Conservation (phyloP, 1,140 invertebrate genomes). For the Hormaphis cornu region DNA sequence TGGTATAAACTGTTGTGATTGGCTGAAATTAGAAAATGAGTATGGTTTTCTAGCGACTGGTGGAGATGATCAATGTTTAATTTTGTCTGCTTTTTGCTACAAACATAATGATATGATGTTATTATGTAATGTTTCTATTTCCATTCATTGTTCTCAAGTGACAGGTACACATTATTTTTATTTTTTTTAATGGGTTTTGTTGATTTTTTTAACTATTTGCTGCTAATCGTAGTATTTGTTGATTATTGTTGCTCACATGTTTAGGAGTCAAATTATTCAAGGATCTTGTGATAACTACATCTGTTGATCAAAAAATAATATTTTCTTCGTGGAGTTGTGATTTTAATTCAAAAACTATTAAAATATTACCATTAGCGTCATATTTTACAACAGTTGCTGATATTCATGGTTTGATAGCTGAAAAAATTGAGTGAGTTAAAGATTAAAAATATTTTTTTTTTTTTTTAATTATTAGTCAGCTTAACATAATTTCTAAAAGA, state of each 20-base stretch:
- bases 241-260: background rate
- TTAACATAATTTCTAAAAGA: background rate
- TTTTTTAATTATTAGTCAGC: no score
- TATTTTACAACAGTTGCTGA: constrained; percentile 29
- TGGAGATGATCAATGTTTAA: constrained; percentile 31
- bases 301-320: constrained; percentile 28
- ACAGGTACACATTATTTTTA: constrained; percentile 24
- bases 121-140: background rate
- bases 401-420: constrained; percentile 15
- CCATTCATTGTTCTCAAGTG: constrained; percentile 27
- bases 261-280: constrained; percentile 3
- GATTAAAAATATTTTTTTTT: background rate
- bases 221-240: background rate
- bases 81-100: background rate
- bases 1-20: constrained; percentile 53
- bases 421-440: background rate
- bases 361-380: background rate
- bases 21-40: constrained; percentile 9
- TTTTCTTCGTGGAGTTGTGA: constrained; percentile 15
- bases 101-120: background rate
- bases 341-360: background rate
- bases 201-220: background rate
- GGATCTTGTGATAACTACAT: background rate
- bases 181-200: background rate
- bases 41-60: constrained; percentile 27